Evolutionary conservation across 92 coral and sea anemone species (phyloP), one percentile per base, ranked within the genome.

Genomic region (Isaurus tuberculatus): DNA sequence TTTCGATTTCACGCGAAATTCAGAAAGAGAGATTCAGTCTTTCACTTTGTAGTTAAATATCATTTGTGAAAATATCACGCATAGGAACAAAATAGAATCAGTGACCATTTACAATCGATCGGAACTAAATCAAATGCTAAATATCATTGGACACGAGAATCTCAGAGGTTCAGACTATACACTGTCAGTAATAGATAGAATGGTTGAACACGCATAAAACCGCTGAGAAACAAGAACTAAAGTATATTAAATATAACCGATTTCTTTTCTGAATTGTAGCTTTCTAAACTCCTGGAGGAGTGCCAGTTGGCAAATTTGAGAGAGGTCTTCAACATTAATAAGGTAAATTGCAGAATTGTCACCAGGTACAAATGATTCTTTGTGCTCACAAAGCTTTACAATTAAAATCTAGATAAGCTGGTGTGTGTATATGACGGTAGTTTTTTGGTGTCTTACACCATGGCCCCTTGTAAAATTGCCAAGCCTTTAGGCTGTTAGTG

Each of bases 181-280:
- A 49, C 20, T 4, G 11, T 2, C 7, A 40, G 7, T 40, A 40
- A 40, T 1, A 17, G 19, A 49, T 49, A 49, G 20, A 49, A 49
- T 4, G 58, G 58, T 49, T 49, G 44, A 49, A 49, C 58, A 49
- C 58, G 58, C 58, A 49, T 49, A 49, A 49, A 49, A 49, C 43
- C 58, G 58, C 58, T 49, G 58, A 49, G 58, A 49, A 49, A 49
- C 58, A 49, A 15, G 58, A 49, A 49, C 58, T 37, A 37, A 37
- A 37, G 43, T 49, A 49, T 49, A 49, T 49, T 0, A 49, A 7
- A 49, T 49, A 49, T 49, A 49, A 49, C 20, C 0, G 58, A 49
- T 49, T 49, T 14, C 58, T 4, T 49, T 49, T 49, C 20, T 49
- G 58, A 49, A 49, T 49, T 49, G 58, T 49, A 49, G 58, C 58